Evolutionary conservation across 2,113 vertebrate species (phyloP), one percentile per base, ranked within the genome.

Genomic region (Lethenteron camtschaticum): DNA sequence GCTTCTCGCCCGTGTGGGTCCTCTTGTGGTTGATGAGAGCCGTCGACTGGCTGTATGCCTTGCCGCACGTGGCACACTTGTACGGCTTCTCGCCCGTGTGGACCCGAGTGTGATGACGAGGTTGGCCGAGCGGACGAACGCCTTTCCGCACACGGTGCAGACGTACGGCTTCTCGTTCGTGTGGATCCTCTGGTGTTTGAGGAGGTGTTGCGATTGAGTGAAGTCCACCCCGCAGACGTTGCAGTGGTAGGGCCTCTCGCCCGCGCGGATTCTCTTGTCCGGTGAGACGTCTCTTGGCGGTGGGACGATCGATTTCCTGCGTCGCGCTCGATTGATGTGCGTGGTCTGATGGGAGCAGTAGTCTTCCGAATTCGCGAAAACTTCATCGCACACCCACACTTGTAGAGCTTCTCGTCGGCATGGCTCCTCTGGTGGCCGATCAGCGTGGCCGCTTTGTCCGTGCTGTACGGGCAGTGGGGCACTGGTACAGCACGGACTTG

Each of bases 131-230:
- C n/a, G 63, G 2, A 24, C 24, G 63, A 66, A 66, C 63, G 24
- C n/a, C 24, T 66, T 66, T 9, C 63, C 63, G 10, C 63, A 66
- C 70, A 87, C 84, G 2, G 77, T 73, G 58, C 88, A 90, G 73
- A 78, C 75, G 75, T 81, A 79, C 73, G 85, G 87, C 68, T 84
- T 83, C 58, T 82, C 83, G 60, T 87, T 85, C 1, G 84, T 80
- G 57, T 90, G 89, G 71, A 83, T 85, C 9, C 89, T 81, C 9
- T 89, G 80, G 72, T 94, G 89, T 71, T 86, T 90, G 68, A 85
- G 82, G 16, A 87, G 83, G 4, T 87, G 85, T 1, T 87, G 85
- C 70, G 89, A 74, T 72, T 88, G 87, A 41, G 84, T 82, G 76
- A 89, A 91, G 73, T 85, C 83, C 24, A 88, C 87, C 66, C 83